Conservation (phyloP, 2,888 invertebrate species). For the Xestia rhomboidea region DNA sequence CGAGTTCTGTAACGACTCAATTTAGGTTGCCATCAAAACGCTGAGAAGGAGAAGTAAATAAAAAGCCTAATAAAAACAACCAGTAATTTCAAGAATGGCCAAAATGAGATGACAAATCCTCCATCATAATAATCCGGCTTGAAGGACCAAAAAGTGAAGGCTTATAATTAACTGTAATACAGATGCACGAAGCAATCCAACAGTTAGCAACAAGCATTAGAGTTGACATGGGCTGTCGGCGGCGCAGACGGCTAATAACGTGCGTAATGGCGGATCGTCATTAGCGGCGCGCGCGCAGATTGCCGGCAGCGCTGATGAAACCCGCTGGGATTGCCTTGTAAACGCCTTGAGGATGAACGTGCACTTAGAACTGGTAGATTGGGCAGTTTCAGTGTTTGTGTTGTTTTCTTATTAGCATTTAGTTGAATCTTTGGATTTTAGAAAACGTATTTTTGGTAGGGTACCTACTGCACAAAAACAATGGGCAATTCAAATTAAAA, state of each 20-base stretch:
- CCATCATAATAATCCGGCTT: conserved; percentile 23
- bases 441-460: background rate
- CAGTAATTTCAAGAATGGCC: background rate
- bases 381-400: conserved; percentile 45
- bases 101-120: conserved; percentile 24
- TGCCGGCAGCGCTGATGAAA: conserved; percentile 85
- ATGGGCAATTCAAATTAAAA: too few relatives aligned
- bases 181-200: conserved; percentile 54
- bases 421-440: background rate
- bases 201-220: conserved; percentile 66
- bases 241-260: conserved; percentile 80
- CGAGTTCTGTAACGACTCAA: background rate
- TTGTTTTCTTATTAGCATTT: background rate
- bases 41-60: too few relatives aligned
- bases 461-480: too few relatives aligned
- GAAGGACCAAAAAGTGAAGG: conserved; percentile 42
- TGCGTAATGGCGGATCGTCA: conserved; percentile 83
- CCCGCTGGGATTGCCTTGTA: conserved; percentile 87
- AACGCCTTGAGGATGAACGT: conserved; percentile 78
- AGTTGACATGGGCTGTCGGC: conserved; percentile 75
- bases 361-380: conserved; percentile 72
- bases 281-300: conserved; percentile 86
- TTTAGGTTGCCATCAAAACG: background rate
- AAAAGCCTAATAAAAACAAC: background rate
- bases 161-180: conserved; percentile 52